Base-by-base conservation (phyloP, 2,113 vertebrate species). In the Typhlomys cinereus region DNA sequence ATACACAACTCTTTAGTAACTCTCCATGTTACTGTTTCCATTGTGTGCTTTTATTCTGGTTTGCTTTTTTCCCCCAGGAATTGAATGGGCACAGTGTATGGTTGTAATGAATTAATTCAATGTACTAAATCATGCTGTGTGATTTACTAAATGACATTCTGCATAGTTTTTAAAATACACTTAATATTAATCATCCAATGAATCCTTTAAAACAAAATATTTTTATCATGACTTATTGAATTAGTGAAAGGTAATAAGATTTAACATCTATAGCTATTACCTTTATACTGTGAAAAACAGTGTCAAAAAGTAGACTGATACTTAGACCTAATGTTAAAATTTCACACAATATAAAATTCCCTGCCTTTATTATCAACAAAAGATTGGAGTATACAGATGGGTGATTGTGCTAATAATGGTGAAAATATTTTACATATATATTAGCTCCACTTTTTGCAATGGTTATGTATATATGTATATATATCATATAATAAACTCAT, bases 101-200 rank as follows among this genome's bases (percentile, higher is more conserved):
- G 50, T 29, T 96, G 61, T 80, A 96, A 36, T 96, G 94, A 97
- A 96, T 95, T 95, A 95, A 85, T 7, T 74, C 95, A 94, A 94
- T 96, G 90, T 94, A 92, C 85, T 95, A 94, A 97, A 94, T 83
- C 62, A 93, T 94, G 86, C 88, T 88, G 87, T 95, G 96, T 96
- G 85, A 61, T 95, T 96, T 93, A 95, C 96, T 86, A 96, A 95
- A 97, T 95, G 88, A 95, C 93, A 96, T 92, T 91, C 85, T 94
- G 41, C 78, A 57, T 96, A 88, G 69, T 5, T 15, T 85, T 74
- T 97, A 96, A 94, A 79, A 36, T 66, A 69, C 4, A 81, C 23
- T 57, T 18, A 78, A 7, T 93, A 73, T 57, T n/a, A 91, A 17
- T 89, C 20, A 73, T 75, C 39, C 64, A 93, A 89, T 57, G 85